A percentile compares a stretch with the other conserved stretches of the same genome.
Evolutionary conservation across 2,888 invertebrate genomes (phyloP).

Genomic region (Agrochola circellaris): DNA sequence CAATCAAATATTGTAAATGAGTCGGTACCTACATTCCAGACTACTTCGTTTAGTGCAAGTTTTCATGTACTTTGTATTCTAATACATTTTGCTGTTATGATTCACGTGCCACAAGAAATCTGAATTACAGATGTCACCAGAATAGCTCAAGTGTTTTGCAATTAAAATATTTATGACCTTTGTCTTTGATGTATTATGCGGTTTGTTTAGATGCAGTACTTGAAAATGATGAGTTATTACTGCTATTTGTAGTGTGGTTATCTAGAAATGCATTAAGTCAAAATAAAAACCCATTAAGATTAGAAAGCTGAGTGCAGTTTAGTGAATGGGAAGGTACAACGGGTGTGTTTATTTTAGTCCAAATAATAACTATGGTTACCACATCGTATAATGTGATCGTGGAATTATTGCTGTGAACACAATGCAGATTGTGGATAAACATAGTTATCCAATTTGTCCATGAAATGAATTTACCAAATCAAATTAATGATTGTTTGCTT

Average conservation of each 20-base stretch:
- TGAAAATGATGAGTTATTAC: slow-evolving; percentile 81
- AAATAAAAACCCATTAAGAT: slow-evolving; percentile 75
- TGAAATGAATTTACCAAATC: not conserved
- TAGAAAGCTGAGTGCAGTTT: slow-evolving; percentile 55
- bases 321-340: slow-evolving; percentile 24
- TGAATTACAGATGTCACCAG: slow-evolving; percentile 67
- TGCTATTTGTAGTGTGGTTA: slow-evolving; percentile 78
- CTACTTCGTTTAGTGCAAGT: slow-evolving; percentile 10
- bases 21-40: slow-evolving; percentile 2
- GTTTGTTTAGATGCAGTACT: slow-evolving; percentile 77
- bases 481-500: not conserved
- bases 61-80: slow-evolving; percentile 63
- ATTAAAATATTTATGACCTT: slow-evolving; percentile 81
- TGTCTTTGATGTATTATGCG: slow-evolving; percentile 73
- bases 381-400: not conserved
- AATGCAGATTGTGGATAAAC: slow-evolving; percentile 1
- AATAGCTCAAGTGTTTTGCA: slow-evolving; percentile 71
- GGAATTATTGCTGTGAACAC: not conserved
- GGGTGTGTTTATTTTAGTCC: slow-evolving; percentile 25
- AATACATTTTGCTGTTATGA: slow-evolving; percentile 55
- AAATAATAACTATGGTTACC: slow-evolving; percentile 3
- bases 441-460: not conserved
- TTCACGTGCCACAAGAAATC: slow-evolving; percentile 59
- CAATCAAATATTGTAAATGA: slow-evolving; percentile 33
- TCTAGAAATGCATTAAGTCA: slow-evolving; percentile 78